Base-by-base conservation (phyloP, 2,888 invertebrate species). In the Macroteleia sp. region DNA sequence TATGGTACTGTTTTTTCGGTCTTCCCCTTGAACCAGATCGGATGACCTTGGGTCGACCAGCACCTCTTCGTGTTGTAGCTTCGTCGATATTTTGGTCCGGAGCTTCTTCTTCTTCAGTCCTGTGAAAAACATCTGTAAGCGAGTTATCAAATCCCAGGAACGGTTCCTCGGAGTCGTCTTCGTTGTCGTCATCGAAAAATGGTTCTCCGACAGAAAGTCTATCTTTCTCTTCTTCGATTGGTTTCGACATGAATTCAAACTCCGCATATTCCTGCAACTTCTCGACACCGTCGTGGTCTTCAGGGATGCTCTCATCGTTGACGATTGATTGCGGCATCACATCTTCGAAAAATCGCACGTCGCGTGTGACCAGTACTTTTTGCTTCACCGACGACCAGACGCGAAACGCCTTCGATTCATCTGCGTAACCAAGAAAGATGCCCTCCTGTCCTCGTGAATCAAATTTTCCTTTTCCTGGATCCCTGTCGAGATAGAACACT, bases 381-480 rank as follows among this genome's bases (percentile, higher is more conserved):
- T 14, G 44, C 12, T 70, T 61, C 19, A 3, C 17, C 6, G 16
- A n/a, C 4, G 59, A 59, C 70, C 70, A 70, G 19, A 61, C 30
- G 4, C 70, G 61, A 22, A 17, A 70, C 9, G 61, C 59, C 5
- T 61, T 70, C 1, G 78, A 74, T 16, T 71, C n/a, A n/a, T n/a
- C n/a, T n/a, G n/a, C n/a, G n/a, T n/a, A n/a, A n/a, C n/a, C n/a
- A n/a, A n/a, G n/a, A 30, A 62, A 73, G 0, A 73, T 42, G 20
- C 57, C 73, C 8, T 57, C 50, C 3, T 48, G 50, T n/a, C 57
- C 73, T 5, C 57, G 42, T 0, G 44, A 22, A 32, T 64, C 64
- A 14, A 50, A 62, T 28, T 73, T 73, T 30, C 57, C 73, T 6
- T 56, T 62, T 12, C 50, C 64, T 1, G 64, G 64, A 34, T 64